phyloP scores from a whole-genome alignment of 2,797 vertebrate species.

The Chelon labrosus region DNA sequence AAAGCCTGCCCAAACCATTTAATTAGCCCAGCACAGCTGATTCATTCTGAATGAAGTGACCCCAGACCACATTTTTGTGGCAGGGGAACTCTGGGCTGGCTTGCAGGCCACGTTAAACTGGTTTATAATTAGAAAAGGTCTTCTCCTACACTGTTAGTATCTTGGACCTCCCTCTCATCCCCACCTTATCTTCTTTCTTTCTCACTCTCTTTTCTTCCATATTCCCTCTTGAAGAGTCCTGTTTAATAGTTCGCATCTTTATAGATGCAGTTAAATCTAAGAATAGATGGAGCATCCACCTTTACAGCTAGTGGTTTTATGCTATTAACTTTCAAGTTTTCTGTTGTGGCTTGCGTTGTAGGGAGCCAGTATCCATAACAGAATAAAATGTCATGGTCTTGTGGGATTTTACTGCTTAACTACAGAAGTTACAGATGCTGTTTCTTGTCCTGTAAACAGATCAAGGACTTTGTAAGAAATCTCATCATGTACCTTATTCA shows the following conservation, averaged over 20 bases:
- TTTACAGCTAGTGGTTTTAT: constrained; percentile 47
- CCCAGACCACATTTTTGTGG: no score
- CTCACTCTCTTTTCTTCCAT: not conserved
- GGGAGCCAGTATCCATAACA: constrained; percentile 41
- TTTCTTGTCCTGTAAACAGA: constrained; percentile 44
- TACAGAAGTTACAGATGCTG: constrained; percentile 19
- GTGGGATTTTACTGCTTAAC: constrained; percentile 38
- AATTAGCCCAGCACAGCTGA: no score
- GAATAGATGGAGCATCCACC: constrained; percentile 47
- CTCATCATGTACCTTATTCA: constrained; percentile 26
- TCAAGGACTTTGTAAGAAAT: constrained; percentile 15
- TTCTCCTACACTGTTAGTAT: constrained; percentile 4
- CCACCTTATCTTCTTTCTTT: not conserved
- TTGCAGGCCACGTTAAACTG: not conserved
- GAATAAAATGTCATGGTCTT: constrained; percentile 24
- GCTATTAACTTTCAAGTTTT: constrained; percentile 62
- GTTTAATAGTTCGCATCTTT: constrained; percentile 57
- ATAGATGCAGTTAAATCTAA: constrained; percentile 41
- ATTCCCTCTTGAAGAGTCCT: constrained; percentile 17
- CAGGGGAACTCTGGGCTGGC: no score
- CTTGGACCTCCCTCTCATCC: constrained; percentile 1
- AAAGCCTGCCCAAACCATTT: not conserved
- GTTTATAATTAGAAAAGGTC: constrained; percentile 11
- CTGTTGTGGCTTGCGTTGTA: constrained; percentile 36
- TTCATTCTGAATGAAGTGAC: no score